Evolutionary conservation across 2,888 invertebrate species (phyloP), one percentile per base, ranked within the genome.

Genomic region (Lydus trimaculatus): DNA sequence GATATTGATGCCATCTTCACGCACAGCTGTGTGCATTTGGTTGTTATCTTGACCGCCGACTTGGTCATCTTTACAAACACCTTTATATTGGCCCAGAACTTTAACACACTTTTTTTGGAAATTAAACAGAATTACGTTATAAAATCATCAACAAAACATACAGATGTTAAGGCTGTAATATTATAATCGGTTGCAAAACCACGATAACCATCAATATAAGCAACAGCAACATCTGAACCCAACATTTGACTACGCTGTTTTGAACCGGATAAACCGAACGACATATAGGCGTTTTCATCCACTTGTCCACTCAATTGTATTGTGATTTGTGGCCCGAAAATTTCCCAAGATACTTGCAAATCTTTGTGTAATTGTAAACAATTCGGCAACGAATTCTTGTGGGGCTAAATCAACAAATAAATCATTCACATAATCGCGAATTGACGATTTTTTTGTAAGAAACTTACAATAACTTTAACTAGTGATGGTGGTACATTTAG

Each of bases 401-500:
- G 89, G 0, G 88, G 88, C 84, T 88, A 75, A 64, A 76, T 36
- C 43, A 62, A 15, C 5, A 43, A 58, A 28, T 15, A 17, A 20
- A 61, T 6, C 3, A 20, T 20, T 48, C 5, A 28, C 28, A 28
- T 3, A 28, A 4, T 28, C 28, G 28, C 28, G n/a, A n/a, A n/a
- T n/a, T n/a, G n/a, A 2, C 17, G 23, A 11, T 48, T 9, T 17
- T 2, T 48, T 6, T 1, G 2, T 3, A 23, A 25, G 0, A 8
- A 48, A 81, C 84, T 82, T 80, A 85, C 85, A 65, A 84, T 83
- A 56, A 91, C 87, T 85, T 91, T 90, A 7, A 92, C 87, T 71
- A 92, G 85, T n/a, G 94, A 93, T 58, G 96, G 96, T 60, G 96
- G 96, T 69, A 97, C 95, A 86, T 95, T 95, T 63, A 95, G 87